A percentile compares a stretch with the other conserved stretches of the same genome.
Conservation (phyloP, 2,888 invertebrate species). For the Pristionchus maxplancki region DNA sequence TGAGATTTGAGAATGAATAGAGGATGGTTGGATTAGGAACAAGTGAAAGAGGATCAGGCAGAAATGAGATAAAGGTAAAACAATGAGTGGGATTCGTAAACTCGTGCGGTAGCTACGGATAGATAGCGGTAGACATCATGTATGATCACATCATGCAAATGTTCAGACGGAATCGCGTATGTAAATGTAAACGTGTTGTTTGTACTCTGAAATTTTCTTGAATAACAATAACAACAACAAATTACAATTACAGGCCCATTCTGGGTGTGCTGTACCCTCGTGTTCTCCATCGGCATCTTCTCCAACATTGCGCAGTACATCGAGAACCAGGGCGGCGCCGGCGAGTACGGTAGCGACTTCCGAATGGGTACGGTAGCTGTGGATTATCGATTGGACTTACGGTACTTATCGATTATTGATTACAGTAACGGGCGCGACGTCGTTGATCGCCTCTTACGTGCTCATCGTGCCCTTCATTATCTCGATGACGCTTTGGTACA, state of each 20-base stretch:
- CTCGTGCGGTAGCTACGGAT: neutral
- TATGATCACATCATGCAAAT: no score
- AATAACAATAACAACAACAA: no score
- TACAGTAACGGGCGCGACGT: slow-evolving; percentile 87
- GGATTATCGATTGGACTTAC: neutral
- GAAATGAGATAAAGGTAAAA: neutral
- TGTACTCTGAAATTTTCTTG: no score
- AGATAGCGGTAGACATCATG: neutral
- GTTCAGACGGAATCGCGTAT: no score
- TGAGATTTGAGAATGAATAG: neutral
- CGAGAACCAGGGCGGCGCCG: slow-evolving; percentile 84
- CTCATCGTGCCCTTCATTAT: slow-evolving; percentile 89
- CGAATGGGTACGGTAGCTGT: slow-evolving; percentile 82
- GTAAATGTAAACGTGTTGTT: no score
- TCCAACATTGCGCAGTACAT: slow-evolving; percentile 94
- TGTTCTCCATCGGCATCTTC: slow-evolving; percentile 93
- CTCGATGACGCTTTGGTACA: slow-evolving; percentile 91
- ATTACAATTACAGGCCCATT: slow-evolving; percentile 84
- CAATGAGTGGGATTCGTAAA: neutral
- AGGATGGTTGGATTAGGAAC: neutral
- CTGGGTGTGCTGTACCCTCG: slow-evolving; percentile 94
- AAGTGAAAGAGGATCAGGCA: neutral
- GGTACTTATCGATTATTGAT: neutral
- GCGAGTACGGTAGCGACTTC: slow-evolving; percentile 94
- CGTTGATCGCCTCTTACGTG: slow-evolving; percentile 91